Evolutionary conservation across 1,140 invertebrate genomes (phyloP).

Genomic region (Anastatus disparis): DNA sequence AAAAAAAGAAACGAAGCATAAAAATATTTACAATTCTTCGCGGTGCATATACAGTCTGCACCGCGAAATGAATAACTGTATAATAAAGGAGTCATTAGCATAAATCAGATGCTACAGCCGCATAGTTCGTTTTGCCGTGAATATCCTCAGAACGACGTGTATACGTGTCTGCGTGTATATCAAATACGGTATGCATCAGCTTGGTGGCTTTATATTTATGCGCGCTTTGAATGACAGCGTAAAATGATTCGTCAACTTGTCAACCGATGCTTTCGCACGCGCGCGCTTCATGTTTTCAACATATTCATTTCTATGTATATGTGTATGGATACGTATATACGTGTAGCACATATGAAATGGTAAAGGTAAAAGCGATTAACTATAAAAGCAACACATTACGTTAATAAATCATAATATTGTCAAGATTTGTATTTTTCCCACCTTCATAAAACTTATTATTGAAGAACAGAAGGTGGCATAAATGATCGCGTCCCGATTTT

Average conservation of each 20-base stretch:
- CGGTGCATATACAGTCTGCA: too few species aligned
- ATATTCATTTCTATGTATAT: too few species aligned
- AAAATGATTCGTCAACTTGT: slow-evolving; percentile 45
- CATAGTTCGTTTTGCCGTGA: too few species aligned
- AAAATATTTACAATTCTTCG: background rate
- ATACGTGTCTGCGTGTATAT: background rate
- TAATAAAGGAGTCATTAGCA: slow-evolving; percentile 26
- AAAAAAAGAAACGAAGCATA: background rate
- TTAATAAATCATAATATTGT: slow-evolving; percentile 53
- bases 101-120: slow-evolving; percentile 20
- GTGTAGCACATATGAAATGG: too few species aligned
- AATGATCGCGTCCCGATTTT: slow-evolving; percentile 38
- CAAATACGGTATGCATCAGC: too few species aligned
- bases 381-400: slow-evolving; percentile 42
- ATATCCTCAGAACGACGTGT: too few species aligned
- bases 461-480: too few species aligned
- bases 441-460: too few species aligned
- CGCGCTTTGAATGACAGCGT: slow-evolving; percentile 19
- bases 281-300: too few species aligned
- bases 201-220: too few species aligned
- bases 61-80: slow-evolving; percentile 18
- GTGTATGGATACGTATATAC: too few species aligned
- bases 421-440: slow-evolving; percentile 45
- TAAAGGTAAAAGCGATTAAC: too few species aligned
- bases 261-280: slow-evolving; percentile 22